These are phyloP conservation scores for Zaprionus obscuricornis DNA, from an alignment of 2,888 invertebrate genomes.

Conservation along the genomic window DNA sequence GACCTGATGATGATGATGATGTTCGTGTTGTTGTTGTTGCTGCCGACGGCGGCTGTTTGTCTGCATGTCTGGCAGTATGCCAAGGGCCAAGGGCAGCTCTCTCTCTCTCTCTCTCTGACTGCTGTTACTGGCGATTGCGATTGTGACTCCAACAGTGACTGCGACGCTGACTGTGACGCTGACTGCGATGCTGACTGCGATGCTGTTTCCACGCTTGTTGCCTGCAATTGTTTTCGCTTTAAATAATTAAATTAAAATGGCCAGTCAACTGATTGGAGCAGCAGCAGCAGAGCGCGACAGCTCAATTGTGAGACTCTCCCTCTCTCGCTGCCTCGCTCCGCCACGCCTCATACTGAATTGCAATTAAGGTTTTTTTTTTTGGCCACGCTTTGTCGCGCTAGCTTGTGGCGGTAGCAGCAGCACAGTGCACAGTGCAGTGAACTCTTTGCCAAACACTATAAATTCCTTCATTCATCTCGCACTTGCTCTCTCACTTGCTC, in stretches of 20 bases:
- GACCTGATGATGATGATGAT: slow-evolving; percentile 10
- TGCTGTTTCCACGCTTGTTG: slow-evolving; percentile 20
- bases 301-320: no score
- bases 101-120: slow-evolving; percentile 1
- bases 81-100: slow-evolving; percentile 51
- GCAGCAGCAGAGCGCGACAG: slow-evolving; percentile 14
- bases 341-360: slow-evolving; percentile 5
- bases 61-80: slow-evolving; percentile 57
- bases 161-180: slow-evolving; percentile 2
- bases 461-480: no score
- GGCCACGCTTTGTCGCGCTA: slow-evolving; percentile 17
- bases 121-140: slow-evolving; percentile 14
- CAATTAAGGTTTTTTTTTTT: slow-evolving; percentile 39
- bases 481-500: no score
- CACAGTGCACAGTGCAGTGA: slow-evolving; percentile 60
- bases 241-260: slow-evolving; percentile 77
- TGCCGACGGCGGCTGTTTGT: slow-evolving; percentile 34
- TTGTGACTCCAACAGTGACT: not conserved
- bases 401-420: no score
- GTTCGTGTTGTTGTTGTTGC: not conserved
- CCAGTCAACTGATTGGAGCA: slow-evolving; percentile 65
- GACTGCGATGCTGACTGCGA: not conserved
- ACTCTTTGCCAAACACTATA: no score
- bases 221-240: slow-evolving; percentile 72
- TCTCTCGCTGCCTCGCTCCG: slow-evolving; percentile 25